These are phyloP conservation scores for Nothocercus julius DNA, from an alignment of 2,113 vertebrate genomes.

Conservation along the genomic window DNA sequence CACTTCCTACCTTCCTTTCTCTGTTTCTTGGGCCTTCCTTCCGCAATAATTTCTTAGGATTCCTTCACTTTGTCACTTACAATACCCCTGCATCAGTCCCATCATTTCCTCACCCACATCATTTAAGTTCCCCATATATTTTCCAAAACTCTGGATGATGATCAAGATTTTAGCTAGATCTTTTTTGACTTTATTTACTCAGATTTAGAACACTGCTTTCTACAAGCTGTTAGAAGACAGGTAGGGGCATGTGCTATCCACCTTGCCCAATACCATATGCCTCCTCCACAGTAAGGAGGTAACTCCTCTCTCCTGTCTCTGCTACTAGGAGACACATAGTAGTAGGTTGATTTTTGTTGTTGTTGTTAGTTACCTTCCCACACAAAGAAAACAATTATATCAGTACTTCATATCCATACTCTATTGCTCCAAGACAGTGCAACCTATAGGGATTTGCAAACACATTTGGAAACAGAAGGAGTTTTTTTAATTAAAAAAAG, in stretches of 20 bases:
- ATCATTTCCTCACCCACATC: not conserved
- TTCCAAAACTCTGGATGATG: not conserved
- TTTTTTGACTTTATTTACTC: not conserved
- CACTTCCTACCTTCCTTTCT: not conserved
- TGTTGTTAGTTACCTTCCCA: not conserved
- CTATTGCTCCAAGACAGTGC: not conserved
- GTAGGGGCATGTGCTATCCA: not conserved
- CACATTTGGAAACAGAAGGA: not conserved
- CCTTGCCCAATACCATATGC: fast-evolving
- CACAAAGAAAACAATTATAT: not conserved
- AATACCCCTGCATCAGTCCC: not conserved
- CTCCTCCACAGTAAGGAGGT: not conserved
- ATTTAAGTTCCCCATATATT: not conserved
- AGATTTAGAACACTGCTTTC: not conserved
- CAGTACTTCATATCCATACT: not conserved
- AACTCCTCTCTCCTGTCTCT: not conserved
- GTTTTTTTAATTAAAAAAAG: not conserved
- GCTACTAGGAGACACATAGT: not conserved
- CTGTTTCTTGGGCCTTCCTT: constrained; percentile 3
- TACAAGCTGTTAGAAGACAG: not conserved
- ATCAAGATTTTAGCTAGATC: not conserved
- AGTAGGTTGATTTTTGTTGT: not conserved
- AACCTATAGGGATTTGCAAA: not conserved
- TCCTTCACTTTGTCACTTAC: not conserved
- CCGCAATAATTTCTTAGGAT: not conserved